These are phyloP conservation scores for Microtus richardsoni DNA, from an alignment of 2,113 vertebrate genomes.

Conservation along the genomic window DNA sequence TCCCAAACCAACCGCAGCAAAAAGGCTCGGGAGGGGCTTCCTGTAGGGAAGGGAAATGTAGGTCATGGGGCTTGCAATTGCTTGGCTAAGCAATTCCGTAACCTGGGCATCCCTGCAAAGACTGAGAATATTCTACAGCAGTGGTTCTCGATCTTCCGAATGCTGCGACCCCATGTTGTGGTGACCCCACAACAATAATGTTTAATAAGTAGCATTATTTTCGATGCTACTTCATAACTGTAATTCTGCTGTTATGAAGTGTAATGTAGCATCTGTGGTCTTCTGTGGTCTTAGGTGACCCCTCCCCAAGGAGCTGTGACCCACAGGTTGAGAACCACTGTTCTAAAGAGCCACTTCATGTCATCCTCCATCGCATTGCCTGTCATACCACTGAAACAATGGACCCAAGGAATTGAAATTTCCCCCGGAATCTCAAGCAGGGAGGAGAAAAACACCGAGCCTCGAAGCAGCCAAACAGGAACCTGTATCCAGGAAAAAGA, in stretches of 20 bases:
- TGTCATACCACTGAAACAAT: background rate
- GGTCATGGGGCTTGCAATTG: background rate
- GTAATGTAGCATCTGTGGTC: background rate
- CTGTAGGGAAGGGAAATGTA: slow-evolving; percentile 32
- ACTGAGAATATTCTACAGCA: background rate
- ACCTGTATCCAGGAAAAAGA: background rate
- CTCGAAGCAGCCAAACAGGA: background rate
- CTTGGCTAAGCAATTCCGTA: background rate
- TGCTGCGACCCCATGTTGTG: background rate
- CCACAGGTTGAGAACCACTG: background rate
- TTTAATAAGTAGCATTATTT: background rate
- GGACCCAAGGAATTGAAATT: background rate
- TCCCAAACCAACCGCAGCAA: background rate
- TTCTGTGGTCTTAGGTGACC: background rate
- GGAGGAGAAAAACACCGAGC: background rate
- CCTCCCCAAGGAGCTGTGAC: background rate
- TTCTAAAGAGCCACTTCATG: background rate
- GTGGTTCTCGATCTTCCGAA: background rate
- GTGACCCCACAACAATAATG: background rate
- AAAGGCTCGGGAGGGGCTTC: slow-evolving; percentile 59
- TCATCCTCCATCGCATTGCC: too few species aligned
- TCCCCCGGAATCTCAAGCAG: background rate
- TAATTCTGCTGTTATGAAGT: too few species aligned
- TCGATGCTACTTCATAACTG: background rate
- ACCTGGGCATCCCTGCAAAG: background rate